Evolutionary conservation across 2,113 vertebrate genomes (phyloP).

Genomic region (Microcebus tavaratra): DNA sequence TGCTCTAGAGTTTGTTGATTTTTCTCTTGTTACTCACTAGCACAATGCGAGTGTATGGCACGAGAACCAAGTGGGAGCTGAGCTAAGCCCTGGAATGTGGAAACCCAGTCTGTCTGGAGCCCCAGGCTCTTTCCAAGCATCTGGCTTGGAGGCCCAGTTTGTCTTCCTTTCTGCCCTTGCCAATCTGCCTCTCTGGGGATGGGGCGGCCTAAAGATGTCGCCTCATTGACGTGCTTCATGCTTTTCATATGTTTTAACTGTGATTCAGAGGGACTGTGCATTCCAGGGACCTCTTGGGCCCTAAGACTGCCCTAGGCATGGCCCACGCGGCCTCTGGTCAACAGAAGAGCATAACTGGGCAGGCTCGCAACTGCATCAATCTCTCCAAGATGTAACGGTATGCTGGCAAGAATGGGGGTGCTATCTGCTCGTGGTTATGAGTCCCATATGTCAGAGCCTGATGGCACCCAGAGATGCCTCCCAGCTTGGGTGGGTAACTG

Average conservation of each 20-base stretch:
- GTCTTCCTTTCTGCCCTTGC: slow-evolving; percentile 42
- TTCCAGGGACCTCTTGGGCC: neutral
- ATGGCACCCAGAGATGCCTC: slow-evolving; percentile 1
- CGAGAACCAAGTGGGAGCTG: neutral
- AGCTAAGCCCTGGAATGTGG: slow-evolving; percentile 5
- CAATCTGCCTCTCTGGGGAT: neutral
- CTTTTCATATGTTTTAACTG: neutral
- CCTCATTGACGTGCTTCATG: neutral
- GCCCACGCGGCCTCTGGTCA: neutral
- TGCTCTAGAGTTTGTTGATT: slow-evolving; percentile 24
- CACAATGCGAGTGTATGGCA: slow-evolving; percentile 61
- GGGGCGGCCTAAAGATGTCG: neutral
- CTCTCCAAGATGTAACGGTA: neutral
- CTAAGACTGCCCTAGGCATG: neutral
- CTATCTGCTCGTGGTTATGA: neutral
- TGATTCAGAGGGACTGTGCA: neutral
- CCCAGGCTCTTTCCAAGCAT: slow-evolving; percentile 40
- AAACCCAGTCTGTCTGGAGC: neutral
- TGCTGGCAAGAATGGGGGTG: slow-evolving; percentile 20
- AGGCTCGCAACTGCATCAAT: neutral
- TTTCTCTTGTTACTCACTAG: slow-evolving; percentile 49
- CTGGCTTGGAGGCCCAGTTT: slow-evolving; percentile 6
- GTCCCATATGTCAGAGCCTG: neutral
- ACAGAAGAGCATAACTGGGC: neutral
- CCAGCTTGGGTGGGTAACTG: neutral